A percentile compares a stretch with the other conserved stretches of the same genome.
Conservation (phyloP, 2,888 invertebrate genomes). For the Caenorhabditis sp. region DNA sequence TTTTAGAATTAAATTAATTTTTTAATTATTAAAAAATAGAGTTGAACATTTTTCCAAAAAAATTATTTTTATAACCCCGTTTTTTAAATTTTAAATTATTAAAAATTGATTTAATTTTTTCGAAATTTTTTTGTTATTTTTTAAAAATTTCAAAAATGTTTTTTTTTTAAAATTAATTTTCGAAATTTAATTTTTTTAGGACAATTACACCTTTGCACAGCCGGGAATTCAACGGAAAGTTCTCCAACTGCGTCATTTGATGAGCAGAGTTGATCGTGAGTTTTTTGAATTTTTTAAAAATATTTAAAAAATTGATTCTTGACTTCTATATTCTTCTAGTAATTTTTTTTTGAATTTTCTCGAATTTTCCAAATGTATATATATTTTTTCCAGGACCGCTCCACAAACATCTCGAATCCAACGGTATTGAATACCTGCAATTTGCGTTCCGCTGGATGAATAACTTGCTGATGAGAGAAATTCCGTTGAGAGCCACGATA, state of each 20-base stretch:
- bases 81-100: no score
- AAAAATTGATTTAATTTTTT: no score
- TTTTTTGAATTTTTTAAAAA: conserved; percentile 42
- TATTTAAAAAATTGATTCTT: not conserved
- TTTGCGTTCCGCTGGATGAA: conserved; percentile 99
- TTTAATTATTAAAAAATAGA: no score
- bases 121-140: not conserved
- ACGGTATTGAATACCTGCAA: conserved; percentile 98
- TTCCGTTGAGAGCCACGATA: conserved; percentile 96
- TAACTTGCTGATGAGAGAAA: conserved; percentile 96
- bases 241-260: conserved; percentile 94
- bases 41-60: no score
- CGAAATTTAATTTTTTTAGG: conserved; percentile 84
- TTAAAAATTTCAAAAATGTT: not conserved
- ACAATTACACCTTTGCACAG: conserved; percentile 99
- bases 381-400: conserved; percentile 87
- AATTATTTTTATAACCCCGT: no score
- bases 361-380: not conserved
- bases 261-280: conserved; percentile 94
- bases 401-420: conserved; percentile 93
- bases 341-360: conserved; percentile 78
- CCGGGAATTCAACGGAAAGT: conserved; percentile 99
- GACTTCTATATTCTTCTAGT: conserved; percentile 84
- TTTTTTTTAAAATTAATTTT: not conserved
- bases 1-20: no score